These are phyloP conservation scores for Dione juno DNA, from an alignment of 2,888 invertebrate species.

Conservation along the genomic window DNA sequence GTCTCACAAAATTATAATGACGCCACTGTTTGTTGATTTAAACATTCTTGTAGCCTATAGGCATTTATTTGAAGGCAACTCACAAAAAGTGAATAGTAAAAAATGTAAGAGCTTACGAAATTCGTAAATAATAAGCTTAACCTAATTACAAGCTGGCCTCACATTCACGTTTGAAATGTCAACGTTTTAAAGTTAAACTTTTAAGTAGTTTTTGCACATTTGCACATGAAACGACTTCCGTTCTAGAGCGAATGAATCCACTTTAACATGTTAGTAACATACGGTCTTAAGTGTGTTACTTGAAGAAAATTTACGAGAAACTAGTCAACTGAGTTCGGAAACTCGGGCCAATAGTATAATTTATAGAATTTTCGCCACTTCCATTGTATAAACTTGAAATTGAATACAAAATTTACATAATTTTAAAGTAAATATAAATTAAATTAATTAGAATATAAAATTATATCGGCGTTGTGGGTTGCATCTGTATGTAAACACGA, in stretches of 20 bases:
- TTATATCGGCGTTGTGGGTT: neutral
- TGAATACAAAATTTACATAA: neutral
- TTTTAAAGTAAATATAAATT: neutral
- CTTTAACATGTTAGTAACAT: constrained; percentile 26
- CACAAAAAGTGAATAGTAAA: neutral
- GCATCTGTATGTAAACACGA: too few species aligned
- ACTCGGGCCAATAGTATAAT: constrained; percentile 16
- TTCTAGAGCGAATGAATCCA: constrained; percentile 18
- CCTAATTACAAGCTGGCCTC: constrained; percentile 13
- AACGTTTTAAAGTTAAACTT: constrained; percentile 23
- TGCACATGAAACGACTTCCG: constrained; percentile 17
- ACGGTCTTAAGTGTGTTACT: constrained; percentile 23
- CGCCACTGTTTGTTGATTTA: too few species aligned
- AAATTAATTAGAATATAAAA: too few species aligned
- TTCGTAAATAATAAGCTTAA: constrained; percentile 14
- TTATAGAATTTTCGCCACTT: constrained; percentile 16
- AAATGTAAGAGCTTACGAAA: constrained; percentile 1
- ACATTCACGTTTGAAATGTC: constrained; percentile 16
- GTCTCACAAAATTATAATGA: too few species aligned
- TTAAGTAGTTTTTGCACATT: constrained; percentile 27
- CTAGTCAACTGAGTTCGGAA: constrained; percentile 15
- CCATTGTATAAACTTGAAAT: neutral
- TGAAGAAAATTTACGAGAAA: constrained; percentile 28
- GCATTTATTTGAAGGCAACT: neutral
- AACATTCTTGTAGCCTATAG: too few species aligned